Conservation (phyloP, 2,888 invertebrate species). For the Melanostoma mellinum region DNA sequence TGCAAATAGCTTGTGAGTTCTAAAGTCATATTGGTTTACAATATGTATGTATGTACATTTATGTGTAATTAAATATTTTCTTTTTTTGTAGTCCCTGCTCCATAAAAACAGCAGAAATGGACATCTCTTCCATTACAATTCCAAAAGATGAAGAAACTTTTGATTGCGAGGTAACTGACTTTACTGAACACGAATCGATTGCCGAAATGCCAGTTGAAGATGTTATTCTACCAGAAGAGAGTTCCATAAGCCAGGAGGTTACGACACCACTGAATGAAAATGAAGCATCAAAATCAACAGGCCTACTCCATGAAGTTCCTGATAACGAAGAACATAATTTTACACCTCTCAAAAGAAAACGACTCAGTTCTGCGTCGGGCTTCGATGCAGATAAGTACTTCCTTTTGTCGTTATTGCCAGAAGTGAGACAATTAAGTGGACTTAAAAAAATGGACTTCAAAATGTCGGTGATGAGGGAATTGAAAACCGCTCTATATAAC, state of each 20-base stretch:
- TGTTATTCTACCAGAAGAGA: no score
- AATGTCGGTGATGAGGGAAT: slow-evolving; percentile 21
- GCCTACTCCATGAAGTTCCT: no score
- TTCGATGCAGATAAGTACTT: slow-evolving; percentile 38
- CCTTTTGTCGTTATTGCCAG: slow-evolving; percentile 39
- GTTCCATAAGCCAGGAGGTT: no score
- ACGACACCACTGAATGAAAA: no score
- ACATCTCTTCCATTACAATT: not conserved
- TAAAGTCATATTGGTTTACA: not conserved
- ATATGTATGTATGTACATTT: not conserved
- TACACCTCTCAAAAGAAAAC: not conserved
- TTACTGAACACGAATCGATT: no score
- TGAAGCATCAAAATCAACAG: no score
- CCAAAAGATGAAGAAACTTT: not conserved
- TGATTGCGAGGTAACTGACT: no score
- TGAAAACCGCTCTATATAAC: slow-evolving; percentile 2
- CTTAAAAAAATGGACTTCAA: slow-evolving; percentile 38
- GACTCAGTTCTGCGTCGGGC: not conserved
- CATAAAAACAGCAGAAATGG: not conserved
- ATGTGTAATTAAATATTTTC: not conserved
- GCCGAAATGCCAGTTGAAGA: no score
- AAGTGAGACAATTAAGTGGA: slow-evolving; percentile 23
- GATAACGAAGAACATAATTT: not conserved
- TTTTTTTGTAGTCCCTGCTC: not conserved
- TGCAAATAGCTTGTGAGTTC: not conserved